Percentiles rank a stretch among this genome's conserved stretches.
These are phyloP conservation scores for Malurus melanocephalus DNA, from an alignment of 2,113 vertebrate species.

Conservation along the genomic window DNA sequence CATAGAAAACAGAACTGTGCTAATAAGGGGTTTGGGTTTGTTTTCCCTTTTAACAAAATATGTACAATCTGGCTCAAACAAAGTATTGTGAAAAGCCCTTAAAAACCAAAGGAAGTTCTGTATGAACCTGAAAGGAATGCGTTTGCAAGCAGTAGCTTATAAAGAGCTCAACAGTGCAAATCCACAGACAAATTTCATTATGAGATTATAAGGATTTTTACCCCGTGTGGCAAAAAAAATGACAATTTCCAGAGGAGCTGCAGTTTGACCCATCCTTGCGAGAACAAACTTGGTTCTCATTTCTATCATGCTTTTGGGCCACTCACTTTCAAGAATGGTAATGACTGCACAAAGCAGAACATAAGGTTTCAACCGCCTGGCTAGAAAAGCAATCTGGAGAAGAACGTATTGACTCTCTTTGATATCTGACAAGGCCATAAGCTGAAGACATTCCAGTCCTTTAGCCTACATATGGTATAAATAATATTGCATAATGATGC, in stretches of 20 bases:
- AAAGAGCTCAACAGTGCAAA: neutral
- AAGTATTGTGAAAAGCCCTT: neutral
- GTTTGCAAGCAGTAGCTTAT: neutral
- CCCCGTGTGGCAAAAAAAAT: neutral
- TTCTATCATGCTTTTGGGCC: neutral
- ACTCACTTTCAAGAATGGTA: neutral
- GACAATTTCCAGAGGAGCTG: neutral
- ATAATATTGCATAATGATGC: neutral
- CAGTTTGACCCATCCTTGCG: neutral
- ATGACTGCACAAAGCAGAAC: neutral
- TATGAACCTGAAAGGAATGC: neutral
- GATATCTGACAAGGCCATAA: neutral
- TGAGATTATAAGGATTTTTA: neutral
- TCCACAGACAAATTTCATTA: neutral
- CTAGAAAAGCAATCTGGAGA: neutral
- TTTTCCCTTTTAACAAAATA: neutral
- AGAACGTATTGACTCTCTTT: neutral
- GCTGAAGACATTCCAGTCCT: neutral
- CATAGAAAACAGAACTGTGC: neutral
- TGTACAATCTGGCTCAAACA: neutral
- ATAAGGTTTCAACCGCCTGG: neutral
- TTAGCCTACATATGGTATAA: neutral
- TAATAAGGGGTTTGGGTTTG: neutral
- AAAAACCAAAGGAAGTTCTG: neutral
- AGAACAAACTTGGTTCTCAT: neutral